Base-by-base conservation (phyloP, 2,888 invertebrate genomes). In the Ornithoptera priamus region DNA sequence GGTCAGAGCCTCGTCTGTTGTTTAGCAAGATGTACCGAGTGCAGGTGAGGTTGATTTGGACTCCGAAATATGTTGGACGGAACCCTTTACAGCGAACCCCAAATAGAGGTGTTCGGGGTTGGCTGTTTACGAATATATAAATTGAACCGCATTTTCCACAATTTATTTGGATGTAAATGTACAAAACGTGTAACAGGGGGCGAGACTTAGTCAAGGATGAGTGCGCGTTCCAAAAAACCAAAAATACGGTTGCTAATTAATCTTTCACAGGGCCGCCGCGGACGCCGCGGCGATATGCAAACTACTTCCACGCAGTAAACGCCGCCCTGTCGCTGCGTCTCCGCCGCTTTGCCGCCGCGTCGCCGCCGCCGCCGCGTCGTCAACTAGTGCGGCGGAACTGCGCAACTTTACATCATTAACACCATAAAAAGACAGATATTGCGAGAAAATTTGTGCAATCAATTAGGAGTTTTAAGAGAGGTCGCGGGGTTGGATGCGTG, bases 401-500 rank as follows among this genome's bases (percentile, higher is more conserved):
- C 86, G 82, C 86, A 90, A 92, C 83, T 90, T 90, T 88, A 88
- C 87, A 89, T 90, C 88, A 91, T 91, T 90, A 90, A 87, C 90
- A 89, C 87, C 86, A 86, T 90, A 91, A 91, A 92, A 92, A 90
- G 91, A 90, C 90, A 91, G 90, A 90, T 92, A 91, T 90, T 90
- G 89, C 91, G 89, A 89, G 91, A 89, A 90, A 91, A 89, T 92
- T 90, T 91, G 90, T 90, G 90, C 91, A 91, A 92, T 92, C 91
- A 92, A 92, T 92, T 92, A 92, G 87, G 90, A 90, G 90, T 91
- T 92, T 91, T 89, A 89, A 88, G 88, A 88, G 90, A 76, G 76
- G 76, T 75, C 72, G 77, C 81, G 83, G 83, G 86, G 82, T 81
- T 85, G 80, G 82, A 84, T 86, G 88, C 88, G 89, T 88, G 89